Percentiles rank a stretch among this genome's conserved stretches.
These are phyloP conservation scores for Tenebrosternarchus preto DNA, from an alignment of 2,113 vertebrate species.

Conservation along the genomic window DNA sequence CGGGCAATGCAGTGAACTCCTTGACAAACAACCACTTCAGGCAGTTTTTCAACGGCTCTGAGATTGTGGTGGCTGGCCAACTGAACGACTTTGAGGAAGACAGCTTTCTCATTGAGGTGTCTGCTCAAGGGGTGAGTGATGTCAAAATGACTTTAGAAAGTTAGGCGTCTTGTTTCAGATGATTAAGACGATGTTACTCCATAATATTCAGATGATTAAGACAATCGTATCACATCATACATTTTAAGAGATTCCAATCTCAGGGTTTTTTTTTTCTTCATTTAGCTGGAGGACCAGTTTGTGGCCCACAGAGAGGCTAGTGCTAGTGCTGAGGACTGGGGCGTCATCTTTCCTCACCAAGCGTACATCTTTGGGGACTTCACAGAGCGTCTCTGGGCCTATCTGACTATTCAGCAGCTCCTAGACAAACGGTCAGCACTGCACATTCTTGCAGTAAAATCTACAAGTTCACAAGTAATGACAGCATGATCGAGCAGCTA, in stretches of 20 bases:
- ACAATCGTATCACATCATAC: too few species aligned
- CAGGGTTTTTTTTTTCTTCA: not conserved
- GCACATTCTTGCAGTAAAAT: not conserved
- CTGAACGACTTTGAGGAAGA: slow-evolving; percentile 73
- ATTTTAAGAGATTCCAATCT: not conserved
- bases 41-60: slow-evolving; percentile 83
- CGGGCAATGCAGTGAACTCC: slow-evolving; percentile 70
- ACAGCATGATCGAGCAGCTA: too few species aligned
- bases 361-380: slow-evolving; percentile 82
- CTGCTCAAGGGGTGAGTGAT: slow-evolving; percentile 78
- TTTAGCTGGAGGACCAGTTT: slow-evolving; percentile 62
- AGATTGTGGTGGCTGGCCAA: slow-evolving; percentile 86
- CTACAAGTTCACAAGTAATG: not conserved
- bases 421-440: slow-evolving; percentile 74
- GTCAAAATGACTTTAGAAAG: not conserved
- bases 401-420: slow-evolving; percentile 83
- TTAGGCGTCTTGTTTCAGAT: not conserved
- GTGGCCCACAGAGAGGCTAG: slow-evolving; percentile 58
- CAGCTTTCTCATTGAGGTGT: slow-evolving; percentile 76
- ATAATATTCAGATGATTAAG: too few species aligned
- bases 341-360: slow-evolving; percentile 71
- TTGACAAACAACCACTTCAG: slow-evolving; percentile 80
- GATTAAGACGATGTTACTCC: too few species aligned
- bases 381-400: slow-evolving; percentile 82
- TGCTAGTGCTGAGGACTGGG: slow-evolving; percentile 61